Base-by-base conservation (phyloP, 2,797 vertebrate genomes). In the Protosalanx chinensis region DNA sequence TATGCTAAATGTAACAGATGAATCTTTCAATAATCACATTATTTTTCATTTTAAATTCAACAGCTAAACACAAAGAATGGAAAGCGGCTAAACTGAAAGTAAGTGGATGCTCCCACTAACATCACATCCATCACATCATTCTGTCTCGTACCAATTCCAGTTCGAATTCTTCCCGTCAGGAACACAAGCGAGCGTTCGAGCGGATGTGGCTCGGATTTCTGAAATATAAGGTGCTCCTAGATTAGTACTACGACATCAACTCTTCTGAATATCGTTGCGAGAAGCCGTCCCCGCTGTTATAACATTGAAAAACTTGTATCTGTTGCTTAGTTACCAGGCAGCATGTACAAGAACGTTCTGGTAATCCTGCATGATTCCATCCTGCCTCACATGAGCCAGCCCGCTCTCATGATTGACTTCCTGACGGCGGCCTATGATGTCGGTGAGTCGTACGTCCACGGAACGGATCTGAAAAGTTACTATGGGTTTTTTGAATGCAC, bases 321-420 rank as follows among this genome's bases (percentile, higher is more conserved):
- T 78, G n/a, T 46, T 4, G 1, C 72, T 76, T 80, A 98, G 98
- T 86, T 99, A 72, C 94, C 97, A 4, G 80, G 86, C 72, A 91
- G 85, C 81, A 93, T 99, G 78, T 99, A 96, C 81, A 99, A 98
- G 86, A 96, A 95, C 82, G 89, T 99, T 53, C 86, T 99, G 76
- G 91, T 98, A 71, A 94, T 96, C 63, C 85, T 97, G 69, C 97
- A 98, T 0, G 96, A 98, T 35, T 92, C 93, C 69, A 93, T 99
- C 73, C 83, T 99, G 77, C 97, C 97, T 0, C 89, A 97, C 82
- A 94, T 99, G 95, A 95, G 94, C 0, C 94, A 97, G 74, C 96
- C 97, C 41, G 90, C 93, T 0, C 90, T 99, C 68, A 94, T 99
- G 95, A 96, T 97, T 0, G 98, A 98, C 87, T 99, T 99, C 82